Conservation (phyloP, 2,113 vertebrate genomes). For the Dinomys branickii region DNA sequence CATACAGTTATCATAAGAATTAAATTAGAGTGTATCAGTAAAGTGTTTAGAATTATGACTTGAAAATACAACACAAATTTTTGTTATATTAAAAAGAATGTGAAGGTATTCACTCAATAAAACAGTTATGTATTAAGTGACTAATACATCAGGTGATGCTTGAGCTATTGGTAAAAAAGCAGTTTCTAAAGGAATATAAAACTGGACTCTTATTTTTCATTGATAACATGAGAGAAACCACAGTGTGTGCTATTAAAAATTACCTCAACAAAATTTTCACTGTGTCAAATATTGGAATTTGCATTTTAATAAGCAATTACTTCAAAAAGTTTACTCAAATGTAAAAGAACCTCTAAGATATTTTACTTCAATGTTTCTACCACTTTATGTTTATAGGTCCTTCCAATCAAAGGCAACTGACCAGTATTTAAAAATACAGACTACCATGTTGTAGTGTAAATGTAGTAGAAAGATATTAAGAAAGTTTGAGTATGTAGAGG, state of each 20-base stretch:
- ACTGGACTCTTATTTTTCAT: neutral
- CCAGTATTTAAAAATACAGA: neutral
- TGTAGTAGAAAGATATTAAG: neutral
- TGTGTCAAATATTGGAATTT: neutral
- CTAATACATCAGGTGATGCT: neutral
- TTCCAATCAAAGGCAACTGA: neutral
- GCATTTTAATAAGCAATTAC: neutral
- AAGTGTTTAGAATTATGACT: neutral
- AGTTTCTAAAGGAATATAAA: neutral
- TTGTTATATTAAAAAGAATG: conserved; percentile 1
- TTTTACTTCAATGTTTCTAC: neutral
- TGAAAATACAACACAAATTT: neutral
- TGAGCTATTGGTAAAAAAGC: neutral
- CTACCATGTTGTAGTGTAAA: neutral
- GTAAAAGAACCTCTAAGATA: neutral
- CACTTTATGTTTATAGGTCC: no score
- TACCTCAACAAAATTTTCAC: neutral
- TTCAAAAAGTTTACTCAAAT: neutral
- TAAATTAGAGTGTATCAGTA: neutral
- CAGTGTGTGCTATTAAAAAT: neutral
- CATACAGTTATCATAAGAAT: neutral
- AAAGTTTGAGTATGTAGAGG: neutral
- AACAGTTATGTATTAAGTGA: neutral
- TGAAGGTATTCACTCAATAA: neutral
- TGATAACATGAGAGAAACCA: neutral